Percentiles rank a stretch among this genome's conserved stretches.
These are phyloP conservation scores for Poeciliopsis paucimaculata DNA, from an alignment of 2,797 vertebrate species.

Conservation along the genomic window DNA sequence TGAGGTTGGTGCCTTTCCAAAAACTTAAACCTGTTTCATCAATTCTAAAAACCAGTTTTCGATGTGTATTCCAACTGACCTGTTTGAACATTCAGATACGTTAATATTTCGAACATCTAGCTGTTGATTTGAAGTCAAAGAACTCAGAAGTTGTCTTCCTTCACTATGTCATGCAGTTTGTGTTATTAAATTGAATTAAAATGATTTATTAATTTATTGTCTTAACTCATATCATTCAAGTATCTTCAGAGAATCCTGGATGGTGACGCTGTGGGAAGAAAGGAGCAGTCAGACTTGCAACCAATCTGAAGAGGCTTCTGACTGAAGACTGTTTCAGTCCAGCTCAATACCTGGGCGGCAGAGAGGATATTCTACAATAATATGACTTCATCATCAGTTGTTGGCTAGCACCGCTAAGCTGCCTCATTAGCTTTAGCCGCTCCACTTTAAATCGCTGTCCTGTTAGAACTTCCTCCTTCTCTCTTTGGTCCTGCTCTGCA, in stretches of 20 bases:
- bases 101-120: background rate
- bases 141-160: background rate
- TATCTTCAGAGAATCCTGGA: background rate
- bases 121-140: background rate
- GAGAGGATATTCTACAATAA: background rate
- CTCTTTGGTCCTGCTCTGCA: background rate
- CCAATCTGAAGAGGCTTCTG: background rate
- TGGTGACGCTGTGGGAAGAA: background rate
- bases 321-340: background rate
- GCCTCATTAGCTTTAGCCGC: background rate
- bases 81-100: background rate
- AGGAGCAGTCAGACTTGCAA: background rate
- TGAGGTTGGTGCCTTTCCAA: background rate
- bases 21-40: background rate
- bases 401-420: background rate
- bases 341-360: background rate
- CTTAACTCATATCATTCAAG: background rate
- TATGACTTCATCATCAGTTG: background rate
- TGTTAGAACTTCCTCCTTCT: background rate
- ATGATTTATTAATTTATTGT: background rate
- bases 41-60: background rate
- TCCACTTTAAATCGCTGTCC: background rate
- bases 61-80: background rate
- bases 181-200: background rate
- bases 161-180: background rate